phyloP scores from a whole-genome alignment of 2,888 invertebrate genomes.

The Podabrus alpinus region DNA sequence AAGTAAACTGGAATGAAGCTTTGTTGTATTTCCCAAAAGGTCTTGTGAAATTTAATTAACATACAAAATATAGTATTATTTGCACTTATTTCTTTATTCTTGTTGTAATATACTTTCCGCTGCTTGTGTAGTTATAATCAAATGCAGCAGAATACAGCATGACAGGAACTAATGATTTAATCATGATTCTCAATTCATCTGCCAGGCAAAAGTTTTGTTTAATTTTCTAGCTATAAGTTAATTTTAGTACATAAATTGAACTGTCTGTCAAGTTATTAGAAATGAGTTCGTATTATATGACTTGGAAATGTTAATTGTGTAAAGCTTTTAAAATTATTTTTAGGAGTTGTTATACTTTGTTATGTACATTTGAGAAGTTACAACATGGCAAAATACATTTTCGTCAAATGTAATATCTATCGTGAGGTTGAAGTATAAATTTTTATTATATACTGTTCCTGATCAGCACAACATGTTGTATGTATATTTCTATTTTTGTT shows the following conservation, averaged over 20 bases:
- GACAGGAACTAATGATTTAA: conserved; percentile 28
- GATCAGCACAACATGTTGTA: too few species aligned
- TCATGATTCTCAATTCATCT: conserved; percentile 17
- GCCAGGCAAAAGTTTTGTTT: not conserved
- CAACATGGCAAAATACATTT: not conserved
- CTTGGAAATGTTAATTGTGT: not conserved
- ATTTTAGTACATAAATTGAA: not conserved
- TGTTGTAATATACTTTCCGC: not conserved
- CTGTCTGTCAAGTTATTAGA: not conserved
- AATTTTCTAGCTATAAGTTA: not conserved
- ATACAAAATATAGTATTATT: conserved; percentile 8
- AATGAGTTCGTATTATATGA: not conserved
- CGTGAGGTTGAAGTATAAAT: not conserved
- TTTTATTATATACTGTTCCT: not conserved
- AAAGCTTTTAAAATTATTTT: not conserved
- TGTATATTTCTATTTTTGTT: too few species aligned
- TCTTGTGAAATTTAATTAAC: not conserved
- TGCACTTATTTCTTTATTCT: not conserved
- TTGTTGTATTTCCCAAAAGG: not conserved
- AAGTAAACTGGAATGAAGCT: not conserved
- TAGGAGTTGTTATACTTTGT: not conserved
- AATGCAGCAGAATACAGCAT: conserved; percentile 5
- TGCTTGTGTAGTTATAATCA: conserved; percentile 8
- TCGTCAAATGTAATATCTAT: not conserved
- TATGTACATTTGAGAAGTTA: not conserved